These are phyloP conservation scores for Ichneumon xanthorius DNA, from an alignment of 2,888 invertebrate genomes.

Conservation along the genomic window DNA sequence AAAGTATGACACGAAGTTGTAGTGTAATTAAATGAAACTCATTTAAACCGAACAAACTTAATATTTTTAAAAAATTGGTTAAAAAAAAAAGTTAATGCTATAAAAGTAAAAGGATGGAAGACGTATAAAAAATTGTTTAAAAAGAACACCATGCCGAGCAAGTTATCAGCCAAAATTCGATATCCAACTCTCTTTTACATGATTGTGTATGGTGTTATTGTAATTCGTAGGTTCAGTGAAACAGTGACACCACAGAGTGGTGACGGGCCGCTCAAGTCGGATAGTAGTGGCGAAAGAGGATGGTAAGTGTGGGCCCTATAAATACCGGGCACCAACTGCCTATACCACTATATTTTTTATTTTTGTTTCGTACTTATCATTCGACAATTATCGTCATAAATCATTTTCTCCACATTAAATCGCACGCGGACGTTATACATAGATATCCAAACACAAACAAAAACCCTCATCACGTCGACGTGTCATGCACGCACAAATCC, in stretches of 20 bases:
- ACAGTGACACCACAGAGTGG: constrained; percentile 84
- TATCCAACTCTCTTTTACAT: constrained; percentile 69
- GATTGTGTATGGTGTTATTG: constrained; percentile 80
- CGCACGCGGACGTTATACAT: constrained; percentile 43
- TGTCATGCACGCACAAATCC: constrained; percentile 11
- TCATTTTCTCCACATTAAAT: constrained; percentile 37
- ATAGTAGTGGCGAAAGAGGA: constrained; percentile 83
- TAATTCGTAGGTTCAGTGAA: constrained; percentile 85
- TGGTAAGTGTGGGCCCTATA: constrained; percentile 82
- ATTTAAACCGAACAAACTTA: constrained; percentile 10
- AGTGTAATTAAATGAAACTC: background rate
- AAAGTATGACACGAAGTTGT: constrained; percentile 9
- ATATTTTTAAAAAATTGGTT: background rate
- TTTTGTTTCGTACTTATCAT: constrained; percentile 16
- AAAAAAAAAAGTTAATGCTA: background rate
- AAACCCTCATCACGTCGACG: constrained; percentile 9
- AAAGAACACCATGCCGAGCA: constrained; percentile 45
- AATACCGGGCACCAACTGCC: constrained; percentile 74
- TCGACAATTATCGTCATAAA: constrained; percentile 31
- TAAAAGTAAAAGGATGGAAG: constrained; percentile 26
- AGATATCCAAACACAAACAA: constrained; percentile 1
- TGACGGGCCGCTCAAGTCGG: constrained; percentile 83
- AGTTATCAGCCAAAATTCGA: constrained; percentile 52
- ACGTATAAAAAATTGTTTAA: constrained; percentile 3
- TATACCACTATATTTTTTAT: constrained; percentile 71